Conservation (phyloP, 2,888 invertebrate species). For the Drosophila mayaguana region DNA sequence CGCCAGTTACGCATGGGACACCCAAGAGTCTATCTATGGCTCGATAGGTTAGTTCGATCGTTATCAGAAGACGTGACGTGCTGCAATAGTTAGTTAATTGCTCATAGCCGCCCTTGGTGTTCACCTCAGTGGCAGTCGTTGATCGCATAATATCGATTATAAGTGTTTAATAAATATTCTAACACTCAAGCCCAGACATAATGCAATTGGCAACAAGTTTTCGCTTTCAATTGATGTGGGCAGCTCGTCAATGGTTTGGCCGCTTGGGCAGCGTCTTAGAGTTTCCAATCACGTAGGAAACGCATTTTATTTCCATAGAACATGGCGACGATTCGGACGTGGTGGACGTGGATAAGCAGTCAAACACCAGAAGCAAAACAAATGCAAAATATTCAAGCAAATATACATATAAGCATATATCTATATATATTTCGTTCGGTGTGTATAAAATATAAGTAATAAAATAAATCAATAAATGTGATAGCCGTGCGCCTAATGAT, state of each 20-base stretch:
- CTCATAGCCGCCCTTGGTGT: constrained; percentile 52
- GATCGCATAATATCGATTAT: constrained; percentile 77
- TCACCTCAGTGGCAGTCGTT: constrained; percentile 63
- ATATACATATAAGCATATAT: constrained; percentile 4
- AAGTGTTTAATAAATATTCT: constrained; percentile 74
- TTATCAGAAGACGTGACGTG: constrained; percentile 41
- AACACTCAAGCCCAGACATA: constrained; percentile 65
- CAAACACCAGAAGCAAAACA: constrained; percentile 57
- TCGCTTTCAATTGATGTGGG: constrained; percentile 72
- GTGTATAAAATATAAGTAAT: constrained; percentile 50
- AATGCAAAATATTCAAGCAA: constrained; percentile 28
- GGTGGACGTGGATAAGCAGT: constrained; percentile 52
- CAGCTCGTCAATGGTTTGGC: constrained; percentile 40
- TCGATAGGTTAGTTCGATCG: neutral
- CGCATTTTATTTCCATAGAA: constrained; percentile 79
- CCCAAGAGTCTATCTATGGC: neutral
- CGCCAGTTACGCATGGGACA: neutral
- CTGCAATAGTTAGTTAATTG: constrained; percentile 21
- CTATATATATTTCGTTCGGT: neutral
- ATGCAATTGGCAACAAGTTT: constrained; percentile 74
- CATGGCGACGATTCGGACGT: constrained; percentile 75
- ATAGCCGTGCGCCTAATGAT: constrained; percentile 72
- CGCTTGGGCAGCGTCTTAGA: constrained; percentile 26
- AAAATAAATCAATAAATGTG: constrained; percentile 74
- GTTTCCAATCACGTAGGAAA: constrained; percentile 67